Conservation (phyloP, 2,797 vertebrate species). For the Notolepis coatsorum region DNA sequence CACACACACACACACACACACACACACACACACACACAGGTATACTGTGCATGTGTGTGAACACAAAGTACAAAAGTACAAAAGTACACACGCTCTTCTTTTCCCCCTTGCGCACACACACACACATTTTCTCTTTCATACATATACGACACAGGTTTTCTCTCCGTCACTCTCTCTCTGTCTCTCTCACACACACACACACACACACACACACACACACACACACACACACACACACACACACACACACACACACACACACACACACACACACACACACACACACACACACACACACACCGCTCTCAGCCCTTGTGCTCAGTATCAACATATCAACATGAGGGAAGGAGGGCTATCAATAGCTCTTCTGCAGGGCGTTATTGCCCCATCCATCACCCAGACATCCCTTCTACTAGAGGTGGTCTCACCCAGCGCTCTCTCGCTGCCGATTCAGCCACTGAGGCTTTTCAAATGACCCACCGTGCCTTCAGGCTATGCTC, state of each 20-base stretch:
- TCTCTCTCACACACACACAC: too few relatives aligned
- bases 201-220: conserved; percentile 8
- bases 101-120: too few relatives aligned
- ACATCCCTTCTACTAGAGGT: conserved; percentile 56
- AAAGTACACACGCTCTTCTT: too few relatives aligned
- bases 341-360: conserved; percentile 61
- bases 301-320: conserved; percentile 2
- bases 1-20: background rate
- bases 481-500: conserved; percentile 56
- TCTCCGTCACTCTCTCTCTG: too few relatives aligned
- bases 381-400: conserved; percentile 72
- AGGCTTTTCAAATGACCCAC: conserved; percentile 52
- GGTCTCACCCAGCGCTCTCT: conserved; percentile 57
- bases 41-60: too few relatives aligned
- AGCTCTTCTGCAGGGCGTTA: conserved; percentile 62
- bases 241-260: background rate
- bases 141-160: too few relatives aligned
- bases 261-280: background rate
- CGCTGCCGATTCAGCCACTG: conserved; percentile 57
- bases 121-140: too few relatives aligned
- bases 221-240: background rate
- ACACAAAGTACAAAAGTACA: too few relatives aligned
- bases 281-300: background rate
- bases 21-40: too few relatives aligned
- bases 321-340: conserved; percentile 54